These are phyloP conservation scores for Drosophila eohydei DNA, from an alignment of 2,888 invertebrate genomes.

Conservation along the genomic window DNA sequence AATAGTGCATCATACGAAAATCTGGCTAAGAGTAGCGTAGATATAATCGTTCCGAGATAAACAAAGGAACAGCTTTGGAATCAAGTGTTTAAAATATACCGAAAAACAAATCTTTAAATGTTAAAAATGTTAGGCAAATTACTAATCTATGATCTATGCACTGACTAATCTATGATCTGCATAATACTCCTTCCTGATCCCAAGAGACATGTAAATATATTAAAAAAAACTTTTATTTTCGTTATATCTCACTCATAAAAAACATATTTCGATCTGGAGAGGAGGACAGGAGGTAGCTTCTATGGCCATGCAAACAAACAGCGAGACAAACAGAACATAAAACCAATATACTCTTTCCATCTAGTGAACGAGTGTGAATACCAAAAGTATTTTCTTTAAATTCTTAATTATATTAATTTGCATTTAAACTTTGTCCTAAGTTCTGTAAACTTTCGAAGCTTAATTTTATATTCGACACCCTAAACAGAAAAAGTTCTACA, in stretches of 20 bases:
- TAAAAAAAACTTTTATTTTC: not conserved
- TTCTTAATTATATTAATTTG: conserved; percentile 5
- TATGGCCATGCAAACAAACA: not conserved
- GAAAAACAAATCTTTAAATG: not conserved
- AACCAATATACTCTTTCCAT: not conserved
- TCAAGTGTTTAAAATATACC: not conserved
- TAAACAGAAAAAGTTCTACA: not conserved
- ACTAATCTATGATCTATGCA: not conserved
- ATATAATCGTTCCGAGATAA: too few species aligned
- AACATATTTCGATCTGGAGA: not conserved
- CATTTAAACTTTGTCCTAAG: not conserved
- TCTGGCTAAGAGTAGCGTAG: too few species aligned
- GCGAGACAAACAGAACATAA: not conserved
- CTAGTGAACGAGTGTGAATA: not conserved
- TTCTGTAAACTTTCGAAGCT: not conserved
- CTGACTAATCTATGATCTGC: not conserved
- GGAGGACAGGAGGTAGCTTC: not conserved
- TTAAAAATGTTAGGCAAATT: not conserved
- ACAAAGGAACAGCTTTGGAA: not conserved
- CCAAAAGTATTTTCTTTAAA: not conserved
- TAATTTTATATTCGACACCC: not conserved
- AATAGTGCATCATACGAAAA: not conserved
- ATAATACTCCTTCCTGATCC: not conserved
- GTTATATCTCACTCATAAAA: not conserved
- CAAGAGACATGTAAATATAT: not conserved